Conservation (phyloP, 2,113 vertebrate species). For the Tricholaema leucomelas region DNA sequence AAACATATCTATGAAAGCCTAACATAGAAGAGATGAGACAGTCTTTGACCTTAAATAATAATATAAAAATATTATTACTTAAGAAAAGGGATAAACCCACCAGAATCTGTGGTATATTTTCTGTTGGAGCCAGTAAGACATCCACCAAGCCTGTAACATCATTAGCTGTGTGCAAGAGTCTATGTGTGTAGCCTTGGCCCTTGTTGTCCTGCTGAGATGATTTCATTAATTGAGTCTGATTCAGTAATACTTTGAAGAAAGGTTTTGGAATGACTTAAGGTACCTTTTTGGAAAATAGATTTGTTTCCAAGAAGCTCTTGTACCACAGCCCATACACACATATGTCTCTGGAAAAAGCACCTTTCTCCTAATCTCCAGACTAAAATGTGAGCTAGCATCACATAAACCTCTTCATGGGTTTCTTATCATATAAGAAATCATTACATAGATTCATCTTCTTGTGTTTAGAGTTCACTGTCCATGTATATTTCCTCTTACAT, state of each 20-base stretch:
- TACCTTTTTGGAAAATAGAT: not conserved
- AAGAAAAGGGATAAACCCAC: not conserved
- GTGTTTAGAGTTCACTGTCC: not conserved
- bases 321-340: accelerated
- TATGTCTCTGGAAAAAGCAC: not conserved
- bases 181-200: not conserved
- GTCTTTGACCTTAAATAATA: not conserved
- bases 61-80: not conserved
- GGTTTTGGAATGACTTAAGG: not conserved
- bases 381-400: not conserved
- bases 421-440: not conserved
- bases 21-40: not conserved
- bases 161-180: not conserved
- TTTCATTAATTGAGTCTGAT: not conserved
- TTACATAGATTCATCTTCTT: not conserved
- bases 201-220: not conserved
- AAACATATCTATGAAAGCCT: not conserved
- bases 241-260: not conserved
- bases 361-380: not conserved
- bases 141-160: not conserved
- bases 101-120: not conserved
- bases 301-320: not conserved
- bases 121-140: not conserved
- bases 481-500: not conserved
- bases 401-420: constrained; percentile 4